phyloP scores from a whole-genome alignment of 35 echinoderm and acorn worm species.

The Ptychodera flava region DNA sequence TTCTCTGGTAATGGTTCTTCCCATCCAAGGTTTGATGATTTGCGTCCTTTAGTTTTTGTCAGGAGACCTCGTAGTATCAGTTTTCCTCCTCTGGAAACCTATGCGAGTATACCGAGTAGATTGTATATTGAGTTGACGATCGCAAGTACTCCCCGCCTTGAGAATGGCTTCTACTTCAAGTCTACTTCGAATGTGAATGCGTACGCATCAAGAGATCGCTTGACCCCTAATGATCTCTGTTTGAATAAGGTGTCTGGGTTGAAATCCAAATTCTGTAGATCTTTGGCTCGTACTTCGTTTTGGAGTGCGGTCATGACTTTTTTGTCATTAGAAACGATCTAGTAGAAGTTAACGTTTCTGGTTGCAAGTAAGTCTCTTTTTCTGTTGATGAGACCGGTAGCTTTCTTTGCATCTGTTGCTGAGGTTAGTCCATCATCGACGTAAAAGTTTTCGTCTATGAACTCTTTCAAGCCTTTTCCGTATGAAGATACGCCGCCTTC shows the following conservation, averaged over 20 bases:
- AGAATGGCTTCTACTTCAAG: not conserved
- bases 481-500: conserved; percentile 4
- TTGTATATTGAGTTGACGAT: no score
- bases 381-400: not conserved
- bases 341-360: no score
- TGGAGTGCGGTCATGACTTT: conserved; percentile 10
- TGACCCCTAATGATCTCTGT: not conserved
- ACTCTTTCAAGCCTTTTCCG: conserved; percentile 38
- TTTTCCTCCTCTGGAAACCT: no score
- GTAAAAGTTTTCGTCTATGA: no score
- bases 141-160: no score
- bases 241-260: not conserved
- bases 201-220: not conserved
- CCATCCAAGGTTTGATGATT: no score
- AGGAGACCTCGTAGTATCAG: not conserved
- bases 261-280: no score
- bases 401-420: no score
- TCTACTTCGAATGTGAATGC: not conserved
- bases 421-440: no score
- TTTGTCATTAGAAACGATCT: no score
- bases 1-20: no score
- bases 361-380: not conserved
- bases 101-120: no score
- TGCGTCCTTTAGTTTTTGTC: not conserved
- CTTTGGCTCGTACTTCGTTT: not conserved